A percentile compares a stretch with the other conserved stretches of the same genome.
Conservation (phyloP, 2,888 invertebrate genomes). For the Eumacrocentrus americanus region DNA sequence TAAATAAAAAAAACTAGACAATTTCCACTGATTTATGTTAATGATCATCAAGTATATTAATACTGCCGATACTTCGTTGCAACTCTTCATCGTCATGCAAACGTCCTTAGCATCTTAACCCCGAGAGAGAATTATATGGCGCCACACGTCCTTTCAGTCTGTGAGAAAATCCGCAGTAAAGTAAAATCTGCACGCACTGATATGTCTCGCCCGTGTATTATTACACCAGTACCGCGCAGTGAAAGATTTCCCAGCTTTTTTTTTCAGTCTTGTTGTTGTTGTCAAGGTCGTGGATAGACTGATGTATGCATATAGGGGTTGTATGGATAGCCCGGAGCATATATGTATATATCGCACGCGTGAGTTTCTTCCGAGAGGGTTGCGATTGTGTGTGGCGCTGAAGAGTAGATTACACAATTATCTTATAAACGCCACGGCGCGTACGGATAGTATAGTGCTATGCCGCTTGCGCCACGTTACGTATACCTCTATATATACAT, state of each 20-base stretch:
- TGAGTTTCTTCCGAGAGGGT: constrained; percentile 35
- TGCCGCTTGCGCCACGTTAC: constrained; percentile 35
- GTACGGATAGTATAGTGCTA: no score
- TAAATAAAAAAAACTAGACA: no score
- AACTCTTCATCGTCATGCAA: neutral
- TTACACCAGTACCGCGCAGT: neutral
- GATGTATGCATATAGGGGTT: constrained; percentile 3
- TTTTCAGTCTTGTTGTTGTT: neutral
- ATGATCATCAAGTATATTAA: neutral
- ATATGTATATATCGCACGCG: no score
- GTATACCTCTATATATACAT: constrained; percentile 9
- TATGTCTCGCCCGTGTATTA: constrained; percentile 8
- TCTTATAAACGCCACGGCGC: constrained; percentile 50
- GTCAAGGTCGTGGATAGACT: neutral
- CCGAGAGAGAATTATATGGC: constrained; percentile 16
- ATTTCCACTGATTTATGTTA: neutral
- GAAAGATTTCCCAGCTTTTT: neutral
- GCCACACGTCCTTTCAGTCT: constrained; percentile 19
- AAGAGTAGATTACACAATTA: constrained; percentile 54
- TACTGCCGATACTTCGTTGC: neutral
- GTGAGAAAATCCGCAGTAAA: constrained; percentile 17
- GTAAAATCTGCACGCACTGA: constrained; percentile 25
- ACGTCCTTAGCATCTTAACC: constrained; percentile 2
- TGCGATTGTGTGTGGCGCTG: constrained; percentile 45
- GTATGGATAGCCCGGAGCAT: constrained; percentile 5